Conservation (phyloP, 2,113 vertebrate genomes). For the Mormyrus lacerda region DNA sequence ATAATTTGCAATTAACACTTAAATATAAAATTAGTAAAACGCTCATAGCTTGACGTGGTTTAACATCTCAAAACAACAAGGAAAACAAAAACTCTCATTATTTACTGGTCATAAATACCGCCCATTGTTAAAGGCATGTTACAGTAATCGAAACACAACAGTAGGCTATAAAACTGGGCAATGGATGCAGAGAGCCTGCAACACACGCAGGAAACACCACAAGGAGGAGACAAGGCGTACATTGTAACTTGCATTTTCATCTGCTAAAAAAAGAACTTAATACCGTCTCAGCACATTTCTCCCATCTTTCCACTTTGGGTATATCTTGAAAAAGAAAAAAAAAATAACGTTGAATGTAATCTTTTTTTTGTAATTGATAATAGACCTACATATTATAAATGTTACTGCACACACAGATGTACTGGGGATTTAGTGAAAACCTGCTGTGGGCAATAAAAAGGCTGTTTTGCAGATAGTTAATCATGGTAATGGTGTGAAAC, state of each 20-base stretch:
- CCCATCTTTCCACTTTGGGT: neutral
- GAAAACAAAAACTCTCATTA: neutral
- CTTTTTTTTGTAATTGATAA: neutral
- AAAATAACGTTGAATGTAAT: neutral
- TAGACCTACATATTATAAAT: neutral
- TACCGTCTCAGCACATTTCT: neutral
- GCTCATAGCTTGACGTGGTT: neutral
- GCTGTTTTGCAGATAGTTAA: neutral
- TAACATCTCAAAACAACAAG: neutral
- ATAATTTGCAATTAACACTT: neutral
- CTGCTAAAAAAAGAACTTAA: neutral
- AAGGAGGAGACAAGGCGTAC: neutral
- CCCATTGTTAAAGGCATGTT: neutral
- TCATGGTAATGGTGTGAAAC: neutral
- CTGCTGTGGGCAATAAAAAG: neutral
- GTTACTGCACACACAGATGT: neutral
- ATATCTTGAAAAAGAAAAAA: neutral
- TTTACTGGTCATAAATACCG: neutral
- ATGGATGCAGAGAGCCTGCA: neutral
- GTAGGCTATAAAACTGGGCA: neutral
- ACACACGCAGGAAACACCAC: neutral
- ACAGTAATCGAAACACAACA: neutral
- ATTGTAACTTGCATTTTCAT: neutral
- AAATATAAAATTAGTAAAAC: neutral
- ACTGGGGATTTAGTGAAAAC: neutral